Percentiles rank a stretch among this genome's conserved stretches.
These are phyloP conservation scores for Orthonychiurus folsomi DNA, from an alignment of 2,888 invertebrate genomes.

Conservation along the genomic window DNA sequence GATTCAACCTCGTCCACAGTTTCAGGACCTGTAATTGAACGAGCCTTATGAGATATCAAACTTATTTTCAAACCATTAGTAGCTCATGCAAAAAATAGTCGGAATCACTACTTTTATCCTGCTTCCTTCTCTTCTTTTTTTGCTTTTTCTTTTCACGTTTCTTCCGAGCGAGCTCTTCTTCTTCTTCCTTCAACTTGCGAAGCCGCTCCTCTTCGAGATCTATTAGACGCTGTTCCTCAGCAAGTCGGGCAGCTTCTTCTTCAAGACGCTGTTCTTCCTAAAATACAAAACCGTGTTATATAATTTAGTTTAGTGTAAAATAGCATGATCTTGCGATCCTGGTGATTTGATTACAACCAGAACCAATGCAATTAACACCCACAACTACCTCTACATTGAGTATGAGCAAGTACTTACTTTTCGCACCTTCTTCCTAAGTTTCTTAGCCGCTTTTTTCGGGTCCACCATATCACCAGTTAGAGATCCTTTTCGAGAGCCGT, in stretches of 20 bases:
- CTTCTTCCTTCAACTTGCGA: slow-evolving; percentile 14
- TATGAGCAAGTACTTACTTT: slow-evolving; percentile 49
- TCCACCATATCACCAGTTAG: slow-evolving; percentile 6
- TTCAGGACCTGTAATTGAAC: too few relatives aligned
- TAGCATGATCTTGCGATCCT: slow-evolving; percentile 1
- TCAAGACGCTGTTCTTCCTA: slow-evolving; percentile 15
- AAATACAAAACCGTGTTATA: background rate
- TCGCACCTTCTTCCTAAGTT: slow-evolving; percentile 67
- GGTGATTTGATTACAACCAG: too few relatives aligned
- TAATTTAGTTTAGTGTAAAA: background rate
- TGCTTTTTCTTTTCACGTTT: slow-evolving; percentile 27
- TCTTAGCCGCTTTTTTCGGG: slow-evolving; percentile 69
- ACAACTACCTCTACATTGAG: background rate
- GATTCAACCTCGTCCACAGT: too few relatives aligned
- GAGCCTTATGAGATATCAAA: too few relatives aligned
- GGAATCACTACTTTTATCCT: too few relatives aligned
- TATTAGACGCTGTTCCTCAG: slow-evolving; percentile 9
- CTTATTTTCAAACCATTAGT: background rate
- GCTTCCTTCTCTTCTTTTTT: slow-evolving; percentile 21
- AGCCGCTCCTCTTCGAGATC: slow-evolving; percentile 15
- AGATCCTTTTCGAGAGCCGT: background rate
- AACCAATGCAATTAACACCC: too few relatives aligned
- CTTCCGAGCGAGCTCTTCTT: slow-evolving; percentile 13
- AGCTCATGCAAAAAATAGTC: background rate
- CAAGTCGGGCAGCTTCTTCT: slow-evolving; percentile 23